These are phyloP conservation scores for Carollia perspicillata DNA, from an alignment of 2,113 vertebrate species.

Conservation along the genomic window DNA sequence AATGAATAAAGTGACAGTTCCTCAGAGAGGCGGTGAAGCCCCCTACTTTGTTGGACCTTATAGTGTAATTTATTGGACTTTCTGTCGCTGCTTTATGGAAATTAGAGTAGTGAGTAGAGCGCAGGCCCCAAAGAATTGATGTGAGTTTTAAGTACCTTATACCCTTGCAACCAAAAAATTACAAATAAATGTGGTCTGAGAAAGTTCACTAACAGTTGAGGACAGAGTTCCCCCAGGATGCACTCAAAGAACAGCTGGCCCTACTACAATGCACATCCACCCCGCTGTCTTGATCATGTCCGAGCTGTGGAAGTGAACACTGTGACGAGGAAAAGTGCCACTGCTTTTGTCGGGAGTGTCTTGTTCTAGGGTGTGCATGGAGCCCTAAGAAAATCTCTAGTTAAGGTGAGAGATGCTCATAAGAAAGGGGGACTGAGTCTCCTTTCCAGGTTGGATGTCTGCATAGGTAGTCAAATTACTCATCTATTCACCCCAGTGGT, in stretches of 20 bases:
- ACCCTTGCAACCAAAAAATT: neutral
- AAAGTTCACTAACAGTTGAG: neutral
- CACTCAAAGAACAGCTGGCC: neutral
- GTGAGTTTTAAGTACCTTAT: neutral
- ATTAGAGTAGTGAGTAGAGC: neutral
- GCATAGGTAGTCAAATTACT: neutral
- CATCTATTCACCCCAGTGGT: neutral
- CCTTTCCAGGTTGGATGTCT: neutral
- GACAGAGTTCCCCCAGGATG: accelerated
- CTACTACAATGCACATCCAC: neutral
- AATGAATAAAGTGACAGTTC: neutral
- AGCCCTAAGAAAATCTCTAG: neutral
- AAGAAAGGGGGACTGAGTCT: neutral
- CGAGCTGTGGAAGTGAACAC: neutral
- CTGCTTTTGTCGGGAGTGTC: neutral
- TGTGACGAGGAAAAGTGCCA: neutral
- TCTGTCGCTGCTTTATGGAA: neutral
- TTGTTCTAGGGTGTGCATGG: neutral
- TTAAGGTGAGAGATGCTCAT: neutral
- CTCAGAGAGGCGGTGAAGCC: neutral
- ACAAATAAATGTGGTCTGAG: neutral
- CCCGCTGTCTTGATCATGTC: accelerated
- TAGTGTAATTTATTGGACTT: neutral
- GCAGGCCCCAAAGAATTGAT: neutral
- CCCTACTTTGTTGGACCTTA: neutral